phyloP scores from a whole-genome alignment of 53 echinoderm and acorn worm species.

The Paelopatides confundens region DNA sequence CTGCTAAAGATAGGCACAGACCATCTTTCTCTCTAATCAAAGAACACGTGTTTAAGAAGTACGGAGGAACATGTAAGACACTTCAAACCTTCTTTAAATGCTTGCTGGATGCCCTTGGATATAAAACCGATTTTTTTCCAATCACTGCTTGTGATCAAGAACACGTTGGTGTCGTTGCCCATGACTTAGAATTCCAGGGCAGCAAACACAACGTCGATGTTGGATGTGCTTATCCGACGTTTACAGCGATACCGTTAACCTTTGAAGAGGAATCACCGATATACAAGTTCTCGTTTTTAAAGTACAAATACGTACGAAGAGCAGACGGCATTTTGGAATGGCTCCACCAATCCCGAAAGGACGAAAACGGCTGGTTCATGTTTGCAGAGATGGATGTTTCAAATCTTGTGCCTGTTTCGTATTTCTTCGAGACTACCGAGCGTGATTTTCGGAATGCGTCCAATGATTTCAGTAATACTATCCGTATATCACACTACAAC shows the following conservation, averaged over 20 bases:
- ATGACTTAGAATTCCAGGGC: neutral
- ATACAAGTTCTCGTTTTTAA: neutral
- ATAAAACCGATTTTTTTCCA: neutral
- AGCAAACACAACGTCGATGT: conserved; percentile 27
- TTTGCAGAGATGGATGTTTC: neutral
- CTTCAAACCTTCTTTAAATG: neutral
- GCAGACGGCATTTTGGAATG: conserved; percentile 3
- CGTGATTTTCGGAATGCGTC: neutral
- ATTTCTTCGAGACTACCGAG: neutral
- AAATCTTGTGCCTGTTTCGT: neutral
- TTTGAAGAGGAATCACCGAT: conserved; percentile 18
- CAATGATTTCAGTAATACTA: neutral
- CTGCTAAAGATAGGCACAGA: neutral
- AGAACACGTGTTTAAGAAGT: neutral
- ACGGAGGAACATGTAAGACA: neutral
- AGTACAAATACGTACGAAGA: neutral
- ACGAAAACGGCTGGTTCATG: neutral
- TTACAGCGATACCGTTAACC: conserved; percentile 31
- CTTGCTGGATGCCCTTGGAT: neutral
- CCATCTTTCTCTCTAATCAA: neutral
- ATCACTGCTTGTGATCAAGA: neutral
- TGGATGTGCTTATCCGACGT: conserved; percentile 44
- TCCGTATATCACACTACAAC: neutral
- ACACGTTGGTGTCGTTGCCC: neutral
- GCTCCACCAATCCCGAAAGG: neutral